These are phyloP conservation scores for Esox lucius DNA, from an alignment of 2,797 vertebrate genomes.

Conservation along the genomic window DNA sequence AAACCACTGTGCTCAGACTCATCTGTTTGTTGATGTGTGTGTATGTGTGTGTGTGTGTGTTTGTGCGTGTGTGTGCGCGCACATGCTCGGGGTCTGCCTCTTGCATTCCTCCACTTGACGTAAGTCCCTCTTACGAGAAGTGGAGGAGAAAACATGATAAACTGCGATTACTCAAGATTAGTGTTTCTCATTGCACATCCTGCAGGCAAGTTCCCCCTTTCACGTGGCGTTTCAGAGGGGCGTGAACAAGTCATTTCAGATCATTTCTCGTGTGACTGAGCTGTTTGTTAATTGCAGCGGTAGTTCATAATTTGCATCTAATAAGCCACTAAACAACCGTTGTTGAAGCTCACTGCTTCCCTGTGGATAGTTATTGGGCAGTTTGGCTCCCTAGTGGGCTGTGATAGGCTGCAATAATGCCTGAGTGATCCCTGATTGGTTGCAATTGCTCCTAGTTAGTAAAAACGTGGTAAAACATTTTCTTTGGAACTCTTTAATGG, in stretches of 20 bases:
- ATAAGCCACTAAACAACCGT: neutral
- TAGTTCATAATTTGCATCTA: neutral
- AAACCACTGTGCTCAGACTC: too few species aligned
- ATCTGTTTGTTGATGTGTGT: neutral
- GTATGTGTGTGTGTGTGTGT: neutral
- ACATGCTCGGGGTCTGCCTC: neutral
- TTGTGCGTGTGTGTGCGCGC: neutral
- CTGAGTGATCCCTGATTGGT: neutral
- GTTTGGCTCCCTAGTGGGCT: neutral
- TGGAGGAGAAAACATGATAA: neutral
- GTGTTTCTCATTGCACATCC: neutral
- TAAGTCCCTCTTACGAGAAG: neutral
- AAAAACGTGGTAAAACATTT: neutral
- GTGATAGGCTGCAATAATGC: neutral
- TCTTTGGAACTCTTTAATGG: neutral
- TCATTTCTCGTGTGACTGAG: neutral
- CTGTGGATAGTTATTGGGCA: neutral
- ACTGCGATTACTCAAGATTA: neutral
- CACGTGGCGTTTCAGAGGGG: neutral
- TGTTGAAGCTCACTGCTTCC: neutral
- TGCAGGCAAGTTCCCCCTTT: neutral
- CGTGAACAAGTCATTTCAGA: too few species aligned
- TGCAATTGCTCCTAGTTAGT: neutral
- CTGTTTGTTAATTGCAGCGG: neutral
- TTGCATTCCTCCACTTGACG: neutral